Base-by-base conservation (phyloP, 1,140 invertebrate genomes). In the Drosophila subpulchrella region DNA sequence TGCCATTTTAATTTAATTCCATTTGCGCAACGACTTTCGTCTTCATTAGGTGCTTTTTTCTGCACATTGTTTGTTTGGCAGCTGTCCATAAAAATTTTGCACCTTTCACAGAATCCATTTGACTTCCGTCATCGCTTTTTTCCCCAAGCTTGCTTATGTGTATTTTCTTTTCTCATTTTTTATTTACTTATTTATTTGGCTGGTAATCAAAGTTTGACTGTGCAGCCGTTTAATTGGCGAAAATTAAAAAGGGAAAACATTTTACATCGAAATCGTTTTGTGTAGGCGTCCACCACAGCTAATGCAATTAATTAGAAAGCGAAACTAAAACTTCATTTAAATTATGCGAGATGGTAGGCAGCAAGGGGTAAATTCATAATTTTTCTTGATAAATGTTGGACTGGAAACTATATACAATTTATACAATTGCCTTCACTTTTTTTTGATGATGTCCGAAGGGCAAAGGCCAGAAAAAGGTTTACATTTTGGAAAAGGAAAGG, bases 1-100 rank as follows among this genome's bases (percentile, higher is more conserved):
- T 71, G 84, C 62, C 74, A 71, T 79, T 89, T 89, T 77, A 89
- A 75, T 79, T 66, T 70, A 79, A 88, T 88, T 88, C 71, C 53
- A 78, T 86, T 89, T 89, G 85, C 81, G 80, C 80, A 89, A 88
- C 85, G 79, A 90, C 85, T 88, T 88, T 88, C 84, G 73, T 90
- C 84, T 88, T 90, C 84, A 84, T 88, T 89, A 67, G 72, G 65
- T 38, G 57, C 50, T 47, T 34, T 47, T 51, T 60, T 68, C 39
- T 17, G 50, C 32, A 47, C 57, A 32, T 74, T 78, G 75, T 85
- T 81, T 88, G 51, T 63, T 67, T 50, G 63, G 59, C n/a, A 50
- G 32, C 63, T 80, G 66, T 68, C 56, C 56, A 56, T 56, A 48
- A 70, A 78, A 75, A 67, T 89, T 80, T 88, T 70, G 80, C 83